Conservation (phyloP, 2,797 vertebrate genomes). For the Acrossocheilus wenchowensis region DNA sequence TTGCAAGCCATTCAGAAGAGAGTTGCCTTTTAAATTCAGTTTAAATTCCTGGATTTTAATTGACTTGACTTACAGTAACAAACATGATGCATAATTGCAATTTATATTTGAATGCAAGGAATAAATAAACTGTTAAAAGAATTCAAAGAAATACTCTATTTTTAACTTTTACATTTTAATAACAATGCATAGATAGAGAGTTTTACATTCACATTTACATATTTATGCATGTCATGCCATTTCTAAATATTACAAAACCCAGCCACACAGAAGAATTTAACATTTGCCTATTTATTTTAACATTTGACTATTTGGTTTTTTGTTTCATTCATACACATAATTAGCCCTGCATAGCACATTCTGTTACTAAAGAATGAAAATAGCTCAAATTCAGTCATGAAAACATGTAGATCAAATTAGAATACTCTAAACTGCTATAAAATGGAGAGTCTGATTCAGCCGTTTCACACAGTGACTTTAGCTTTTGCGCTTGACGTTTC, state of each 20-base stretch:
- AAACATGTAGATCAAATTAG: slow-evolving; percentile 14
- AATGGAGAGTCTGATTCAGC: slow-evolving; percentile 36
- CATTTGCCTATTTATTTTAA: not conserved
- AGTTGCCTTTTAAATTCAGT: not conserved
- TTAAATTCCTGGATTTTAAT: not conserved
- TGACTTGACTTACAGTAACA: not conserved
- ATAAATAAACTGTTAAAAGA: not conserved
- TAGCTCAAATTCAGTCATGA: slow-evolving; percentile 7
- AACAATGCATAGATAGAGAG: not conserved
- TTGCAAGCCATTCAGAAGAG: slow-evolving; percentile 11
- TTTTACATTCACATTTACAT: not conserved
- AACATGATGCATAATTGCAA: not conserved
- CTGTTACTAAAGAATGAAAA: not conserved
- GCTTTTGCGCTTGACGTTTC: not conserved
- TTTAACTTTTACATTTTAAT: not conserved
- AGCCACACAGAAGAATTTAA: not conserved
- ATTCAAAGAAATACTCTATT: not conserved
- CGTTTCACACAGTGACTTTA: slow-evolving; percentile 13
- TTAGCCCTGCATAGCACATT: not conserved
- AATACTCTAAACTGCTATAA: not conserved
- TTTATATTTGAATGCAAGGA: not conserved
- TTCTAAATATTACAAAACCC: not conserved
- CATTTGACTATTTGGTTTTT: not conserved
- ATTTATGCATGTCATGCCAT: not conserved
- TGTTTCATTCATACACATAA: not conserved